Percentiles rank a stretch among this genome's conserved stretches.
Conservation (phyloP, 2,113 vertebrate species). For the Balaenoptera acutorostrata region DNA sequence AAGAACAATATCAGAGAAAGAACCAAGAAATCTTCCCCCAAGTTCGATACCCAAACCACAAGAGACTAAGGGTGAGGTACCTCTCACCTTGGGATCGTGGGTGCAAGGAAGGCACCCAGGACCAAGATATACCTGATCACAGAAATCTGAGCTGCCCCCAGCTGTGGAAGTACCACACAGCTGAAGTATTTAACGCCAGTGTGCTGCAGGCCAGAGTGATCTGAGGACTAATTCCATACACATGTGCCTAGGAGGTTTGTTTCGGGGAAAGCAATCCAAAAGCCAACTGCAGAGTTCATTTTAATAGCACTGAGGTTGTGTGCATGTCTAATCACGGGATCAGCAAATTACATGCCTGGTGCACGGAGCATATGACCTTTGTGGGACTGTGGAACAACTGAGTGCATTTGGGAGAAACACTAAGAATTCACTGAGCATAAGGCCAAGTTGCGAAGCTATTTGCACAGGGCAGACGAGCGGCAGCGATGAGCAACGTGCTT, state of each 20-base stretch:
- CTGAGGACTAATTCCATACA: slow-evolving; percentile 52
- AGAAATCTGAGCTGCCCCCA: neutral
- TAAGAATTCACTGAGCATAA: slow-evolving; percentile 35
- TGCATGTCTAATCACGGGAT: slow-evolving; percentile 72
- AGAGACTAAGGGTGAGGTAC: neutral
- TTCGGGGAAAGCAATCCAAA: slow-evolving; percentile 46
- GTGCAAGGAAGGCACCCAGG: neutral
- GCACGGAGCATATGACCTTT: slow-evolving; percentile 51
- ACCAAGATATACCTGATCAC: neutral
- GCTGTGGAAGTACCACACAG: neutral
- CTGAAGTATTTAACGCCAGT: neutral
- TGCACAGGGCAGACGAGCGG: neutral
- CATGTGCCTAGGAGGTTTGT: slow-evolving; percentile 52
- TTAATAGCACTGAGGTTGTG: slow-evolving; percentile 59
- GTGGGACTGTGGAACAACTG: slow-evolving; percentile 50
- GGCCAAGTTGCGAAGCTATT: neutral
- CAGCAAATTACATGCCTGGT: slow-evolving; percentile 70
- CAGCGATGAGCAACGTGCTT: neutral
- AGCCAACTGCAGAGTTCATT: slow-evolving; percentile 58
- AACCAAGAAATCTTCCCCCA: slow-evolving; percentile 27
- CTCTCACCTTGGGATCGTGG: neutral
- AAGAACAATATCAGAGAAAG: slow-evolving; percentile 37
- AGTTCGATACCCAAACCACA: neutral
- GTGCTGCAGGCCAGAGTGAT: neutral
- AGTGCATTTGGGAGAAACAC: slow-evolving; percentile 49